Conservation (phyloP, 2,888 invertebrate species). For the Mythimna lalbum region DNA sequence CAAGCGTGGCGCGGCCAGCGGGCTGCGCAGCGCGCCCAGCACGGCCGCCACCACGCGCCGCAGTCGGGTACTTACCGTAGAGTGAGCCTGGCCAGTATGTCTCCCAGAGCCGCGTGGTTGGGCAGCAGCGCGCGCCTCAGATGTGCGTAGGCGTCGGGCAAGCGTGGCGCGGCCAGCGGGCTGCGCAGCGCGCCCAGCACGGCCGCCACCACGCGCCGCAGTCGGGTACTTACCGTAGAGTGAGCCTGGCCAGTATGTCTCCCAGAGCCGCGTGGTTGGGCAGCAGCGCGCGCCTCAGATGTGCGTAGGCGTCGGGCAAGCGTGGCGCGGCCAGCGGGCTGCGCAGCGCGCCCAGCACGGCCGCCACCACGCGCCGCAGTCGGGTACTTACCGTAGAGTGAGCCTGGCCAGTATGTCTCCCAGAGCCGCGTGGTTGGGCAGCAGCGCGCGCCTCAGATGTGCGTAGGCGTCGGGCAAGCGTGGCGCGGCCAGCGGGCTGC, state of each 20-base stretch:
- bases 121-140: no score
- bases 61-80: no score
- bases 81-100: no score
- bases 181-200: constrained; percentile 81
- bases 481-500: constrained; percentile 90
- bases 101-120: no score
- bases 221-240: constrained; percentile 75
- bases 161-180: no score
- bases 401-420: no score
- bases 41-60: constrained; percentile 81
- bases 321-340: constrained; percentile 95
- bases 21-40: constrained; percentile 93
- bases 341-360: constrained; percentile 92
- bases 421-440: no score
- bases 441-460: no score
- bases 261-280: constrained; percentile 86
- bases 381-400: constrained; percentile 92
- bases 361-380: no score
- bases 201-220: no score
- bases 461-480: no score
- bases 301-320: constrained; percentile 87
- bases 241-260: constrained; percentile 93
- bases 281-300: constrained; percentile 88
- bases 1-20: constrained; percentile 93
- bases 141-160: no score